A percentile compares a stretch with the other conserved stretches of the same genome.
Conservation (phyloP, 2,888 invertebrate genomes). For the Criorhina ranunculi region DNA sequence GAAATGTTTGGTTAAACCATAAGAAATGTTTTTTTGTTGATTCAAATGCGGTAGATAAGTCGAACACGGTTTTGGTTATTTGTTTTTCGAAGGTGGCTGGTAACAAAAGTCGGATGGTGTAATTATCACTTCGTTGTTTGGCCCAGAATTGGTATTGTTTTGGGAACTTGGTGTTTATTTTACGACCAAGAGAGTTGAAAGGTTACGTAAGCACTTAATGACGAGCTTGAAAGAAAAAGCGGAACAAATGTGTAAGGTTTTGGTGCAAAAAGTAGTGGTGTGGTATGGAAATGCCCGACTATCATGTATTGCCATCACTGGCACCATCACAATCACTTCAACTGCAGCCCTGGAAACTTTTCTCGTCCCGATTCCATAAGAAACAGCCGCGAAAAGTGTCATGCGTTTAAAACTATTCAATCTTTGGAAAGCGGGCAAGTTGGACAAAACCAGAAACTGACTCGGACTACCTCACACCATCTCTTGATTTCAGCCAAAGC, state of each 20-base stretch:
- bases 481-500: too few species aligned
- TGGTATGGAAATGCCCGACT: background rate
- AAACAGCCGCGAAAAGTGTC: too few species aligned
- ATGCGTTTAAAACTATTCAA: too few species aligned
- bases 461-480: too few species aligned
- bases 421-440: too few species aligned
- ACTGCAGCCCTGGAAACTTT: too few species aligned
- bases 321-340: too few species aligned
- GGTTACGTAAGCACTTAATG: constrained; percentile 2
- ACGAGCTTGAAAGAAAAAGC: background rate
- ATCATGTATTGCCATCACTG: too few species aligned
- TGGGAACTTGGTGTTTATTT: constrained; percentile 10
- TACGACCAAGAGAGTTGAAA: background rate
- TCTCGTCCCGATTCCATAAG: too few species aligned
- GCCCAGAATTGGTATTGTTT: constrained; percentile 15
- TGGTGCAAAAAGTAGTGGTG: background rate
- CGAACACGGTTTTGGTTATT: constrained; percentile 32
- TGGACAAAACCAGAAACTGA: too few species aligned
- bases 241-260: background rate
- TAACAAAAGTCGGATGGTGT: background rate
- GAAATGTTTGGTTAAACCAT: constrained; percentile 36
- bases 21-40: constrained; percentile 22
- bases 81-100: constrained; percentile 6
- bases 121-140: constrained; percentile 40
- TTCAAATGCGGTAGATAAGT: constrained; percentile 38